Conservation (phyloP, 2,113 vertebrate species). For the Psophia crepitans region DNA sequence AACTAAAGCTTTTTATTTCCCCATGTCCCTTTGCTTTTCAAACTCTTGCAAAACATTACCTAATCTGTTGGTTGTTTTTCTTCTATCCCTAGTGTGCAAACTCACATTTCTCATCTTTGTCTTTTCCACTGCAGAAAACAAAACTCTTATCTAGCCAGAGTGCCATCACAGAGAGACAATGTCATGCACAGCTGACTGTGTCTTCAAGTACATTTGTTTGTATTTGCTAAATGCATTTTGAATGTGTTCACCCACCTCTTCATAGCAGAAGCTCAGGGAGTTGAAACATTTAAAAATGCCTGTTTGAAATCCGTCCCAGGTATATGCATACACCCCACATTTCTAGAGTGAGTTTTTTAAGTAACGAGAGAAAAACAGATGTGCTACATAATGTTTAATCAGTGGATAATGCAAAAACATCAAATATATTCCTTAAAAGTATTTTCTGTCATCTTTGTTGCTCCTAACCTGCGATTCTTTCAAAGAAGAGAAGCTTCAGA, state of each 20-base stretch:
- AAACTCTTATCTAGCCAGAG: not conserved
- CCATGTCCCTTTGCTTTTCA: conserved; percentile 26
- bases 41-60: conserved; percentile 67
- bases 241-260: not conserved
- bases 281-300: not conserved
- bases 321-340: accelerated
- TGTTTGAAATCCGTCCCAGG: not conserved
- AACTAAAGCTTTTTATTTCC: not conserved
- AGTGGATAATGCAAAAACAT: not conserved
- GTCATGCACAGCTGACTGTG: not conserved
- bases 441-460: not conserved
- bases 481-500: not conserved
- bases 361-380: not conserved
- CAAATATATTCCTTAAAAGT: not conserved
- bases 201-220: conserved; percentile 16
- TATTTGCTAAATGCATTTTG: conserved; percentile 17
- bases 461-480: not conserved
- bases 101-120: conserved; percentile 14
- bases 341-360: not conserved
- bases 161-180: not conserved
- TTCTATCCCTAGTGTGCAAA: conserved; percentile 20
- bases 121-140: not conserved
- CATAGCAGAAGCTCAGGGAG: not conserved
- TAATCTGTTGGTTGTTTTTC: conserved; percentile 33
- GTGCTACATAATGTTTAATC: not conserved